A percentile compares a stretch with the other conserved stretches of the same genome.
Evolutionary conservation across 1,140 invertebrate species (phyloP).

Genomic region (Schlechtendalia chinensis): DNA sequence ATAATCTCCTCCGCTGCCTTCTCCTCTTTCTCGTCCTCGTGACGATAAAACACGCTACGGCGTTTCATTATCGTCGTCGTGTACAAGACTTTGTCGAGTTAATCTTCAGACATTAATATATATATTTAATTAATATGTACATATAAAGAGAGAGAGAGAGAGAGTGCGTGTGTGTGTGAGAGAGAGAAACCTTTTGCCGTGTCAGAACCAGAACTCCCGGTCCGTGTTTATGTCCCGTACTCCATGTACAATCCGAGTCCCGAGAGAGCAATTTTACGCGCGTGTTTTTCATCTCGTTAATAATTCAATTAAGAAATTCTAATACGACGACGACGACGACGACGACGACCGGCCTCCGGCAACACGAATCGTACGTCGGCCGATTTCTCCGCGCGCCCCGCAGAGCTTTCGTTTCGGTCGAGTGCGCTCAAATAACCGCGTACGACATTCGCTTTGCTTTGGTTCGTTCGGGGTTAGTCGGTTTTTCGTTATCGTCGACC

Average conservation of each 20-base stretch:
- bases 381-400: not conserved
- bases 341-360: too few species aligned
- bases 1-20: too few species aligned
- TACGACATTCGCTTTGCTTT: not conserved
- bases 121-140: not conserved
- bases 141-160: not conserved
- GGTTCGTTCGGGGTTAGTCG: not conserved
- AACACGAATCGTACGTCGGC: not conserved
- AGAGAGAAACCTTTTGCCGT: too few species aligned
- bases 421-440: not conserved
- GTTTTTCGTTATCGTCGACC: not conserved
- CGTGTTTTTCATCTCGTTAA: conserved; percentile 3
- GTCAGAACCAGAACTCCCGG: too few species aligned
- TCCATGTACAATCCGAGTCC: not conserved
- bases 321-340: too few species aligned
- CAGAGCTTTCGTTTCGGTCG: not conserved
- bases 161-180: too few species aligned
- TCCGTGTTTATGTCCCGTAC: not conserved
- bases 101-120: conserved; percentile 7
- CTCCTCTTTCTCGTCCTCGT: not conserved
- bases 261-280: not conserved
- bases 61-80: conserved; percentile 20
- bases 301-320: conserved; percentile 15
- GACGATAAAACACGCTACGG: not conserved
- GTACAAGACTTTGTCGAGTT: conserved; percentile 4